phyloP scores from a whole-genome alignment of 1,140 invertebrate species.

The Schlechtendalia chinensis region DNA sequence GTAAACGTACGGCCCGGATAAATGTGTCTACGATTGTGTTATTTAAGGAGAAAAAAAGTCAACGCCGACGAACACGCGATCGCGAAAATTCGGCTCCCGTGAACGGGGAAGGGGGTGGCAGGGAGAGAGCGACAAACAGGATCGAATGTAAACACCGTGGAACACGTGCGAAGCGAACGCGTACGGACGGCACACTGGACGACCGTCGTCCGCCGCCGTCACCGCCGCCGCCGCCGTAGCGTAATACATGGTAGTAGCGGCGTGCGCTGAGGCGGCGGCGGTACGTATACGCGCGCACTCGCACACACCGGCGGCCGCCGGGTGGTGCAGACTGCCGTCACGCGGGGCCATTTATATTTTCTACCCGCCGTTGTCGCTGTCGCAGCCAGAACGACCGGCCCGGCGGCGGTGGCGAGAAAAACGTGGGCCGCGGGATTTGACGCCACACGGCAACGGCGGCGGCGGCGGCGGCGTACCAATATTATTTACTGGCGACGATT shows the following conservation, averaged over 20 bases:
- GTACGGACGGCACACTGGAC: constrained; percentile 30
- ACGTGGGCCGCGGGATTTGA: constrained; percentile 41
- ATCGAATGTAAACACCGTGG: not conserved
- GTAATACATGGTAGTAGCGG: not conserved
- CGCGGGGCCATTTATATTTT: constrained; percentile 35
- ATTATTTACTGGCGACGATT: constrained; percentile 34
- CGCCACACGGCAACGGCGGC: constrained; percentile 25
- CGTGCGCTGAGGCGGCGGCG: not conserved
- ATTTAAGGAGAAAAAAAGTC: too few species aligned
- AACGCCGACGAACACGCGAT: not conserved
- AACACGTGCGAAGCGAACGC: constrained; percentile 21
- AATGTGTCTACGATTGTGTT: too few species aligned
- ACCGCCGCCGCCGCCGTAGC: not conserved
- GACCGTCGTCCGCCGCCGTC: not conserved
- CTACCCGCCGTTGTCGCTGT: constrained; percentile 5
- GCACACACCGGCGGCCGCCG: constrained; percentile 17
- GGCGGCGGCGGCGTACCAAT: not conserved
- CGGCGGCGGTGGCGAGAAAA: constrained; percentile 12
- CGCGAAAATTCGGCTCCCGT: too few species aligned
- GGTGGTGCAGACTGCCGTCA: constrained; percentile 33
- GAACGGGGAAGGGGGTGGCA: not conserved
- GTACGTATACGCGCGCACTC: constrained; percentile 17
- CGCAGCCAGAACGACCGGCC: constrained; percentile 21
- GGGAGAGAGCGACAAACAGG: not conserved
- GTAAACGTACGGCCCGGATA: too few species aligned